A percentile compares a stretch with the other conserved stretches of the same genome.
Evolutionary conservation across 2,888 invertebrate genomes (phyloP).

Genomic region (Brachylomia viminalis): DNA sequence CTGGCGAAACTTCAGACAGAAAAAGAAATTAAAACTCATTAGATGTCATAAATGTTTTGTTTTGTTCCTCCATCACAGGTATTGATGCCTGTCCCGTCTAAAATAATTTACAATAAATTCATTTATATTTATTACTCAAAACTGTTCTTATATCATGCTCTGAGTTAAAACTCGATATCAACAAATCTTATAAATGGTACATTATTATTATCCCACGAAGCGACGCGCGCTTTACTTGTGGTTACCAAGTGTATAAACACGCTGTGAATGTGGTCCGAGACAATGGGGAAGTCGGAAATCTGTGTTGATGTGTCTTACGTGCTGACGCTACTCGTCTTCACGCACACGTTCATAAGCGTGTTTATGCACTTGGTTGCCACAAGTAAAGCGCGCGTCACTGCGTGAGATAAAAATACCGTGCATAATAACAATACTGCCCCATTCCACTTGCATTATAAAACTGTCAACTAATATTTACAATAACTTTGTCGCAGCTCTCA

Average conservation of each 20-base stretch:
- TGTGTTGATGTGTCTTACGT: background rate
- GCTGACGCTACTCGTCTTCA: background rate
- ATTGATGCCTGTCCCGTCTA: background rate
- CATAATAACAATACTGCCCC: background rate
- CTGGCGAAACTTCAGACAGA: background rate
- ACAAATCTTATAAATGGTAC: background rate
- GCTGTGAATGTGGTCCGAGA: no score
- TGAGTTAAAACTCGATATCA: background rate
- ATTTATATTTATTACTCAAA: no score
- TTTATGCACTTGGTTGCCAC: no score
- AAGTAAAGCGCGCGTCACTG: no score
- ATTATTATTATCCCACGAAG: background rate
- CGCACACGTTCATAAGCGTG: background rate
- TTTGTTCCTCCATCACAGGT: background rate
- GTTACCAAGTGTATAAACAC: no score
- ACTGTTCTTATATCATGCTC: no score
- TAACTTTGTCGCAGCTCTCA: constrained; percentile 69
- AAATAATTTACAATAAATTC: background rate
- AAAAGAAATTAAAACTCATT: background rate
- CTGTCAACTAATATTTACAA: constrained; percentile 5
- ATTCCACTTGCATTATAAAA: no score
- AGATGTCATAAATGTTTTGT: background rate
- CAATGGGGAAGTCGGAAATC: no score
- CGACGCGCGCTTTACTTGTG: background rate
- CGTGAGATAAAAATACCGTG: background rate